phyloP scores from a whole-genome alignment of 1,140 invertebrate genomes.

The Teleogryllus occipitalis region DNA sequence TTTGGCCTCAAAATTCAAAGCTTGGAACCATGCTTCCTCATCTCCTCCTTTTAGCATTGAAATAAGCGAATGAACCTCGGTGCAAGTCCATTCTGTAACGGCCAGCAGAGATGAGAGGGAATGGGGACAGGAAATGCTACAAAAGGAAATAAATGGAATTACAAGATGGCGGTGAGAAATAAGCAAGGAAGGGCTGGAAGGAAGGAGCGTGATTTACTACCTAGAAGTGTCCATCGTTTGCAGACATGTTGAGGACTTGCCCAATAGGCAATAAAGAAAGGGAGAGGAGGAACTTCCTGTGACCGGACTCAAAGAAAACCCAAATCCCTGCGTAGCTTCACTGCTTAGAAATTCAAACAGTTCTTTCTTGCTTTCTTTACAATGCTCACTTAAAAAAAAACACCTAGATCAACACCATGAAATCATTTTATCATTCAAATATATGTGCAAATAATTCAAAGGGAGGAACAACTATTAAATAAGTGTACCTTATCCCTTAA shows the following conservation, averaged over 20 bases:
- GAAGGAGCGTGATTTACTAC: constrained; percentile 14
- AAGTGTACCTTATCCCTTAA: constrained; percentile 11
- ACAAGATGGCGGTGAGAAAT: constrained; percentile 8
- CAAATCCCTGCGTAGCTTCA: constrained; percentile 6
- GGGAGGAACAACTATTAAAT: constrained; percentile 14
- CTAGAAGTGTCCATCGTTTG: constrained; percentile 7
- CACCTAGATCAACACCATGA: constrained; percentile 13
- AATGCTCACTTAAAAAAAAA: constrained; percentile 12
- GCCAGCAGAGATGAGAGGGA: constrained; percentile 7
- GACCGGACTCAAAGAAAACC: constrained; percentile 15
- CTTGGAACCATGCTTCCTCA: constrained; percentile 7
- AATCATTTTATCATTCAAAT: constrained; percentile 6
- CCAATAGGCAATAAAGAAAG: background rate
- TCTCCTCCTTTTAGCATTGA: constrained; percentile 12
- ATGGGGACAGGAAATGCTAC: constrained; percentile 8
- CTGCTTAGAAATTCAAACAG: constrained; percentile 9
- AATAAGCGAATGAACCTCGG: constrained; percentile 14
- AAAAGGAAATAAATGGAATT: constrained; percentile 8
- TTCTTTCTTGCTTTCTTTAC: constrained; percentile 7
- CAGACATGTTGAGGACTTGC: constrained; percentile 10
- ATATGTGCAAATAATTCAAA: constrained; percentile 16
- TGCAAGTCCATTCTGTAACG: constrained; percentile 6
- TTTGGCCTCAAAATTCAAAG: background rate
- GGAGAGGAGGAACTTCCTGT: constrained; percentile 15
- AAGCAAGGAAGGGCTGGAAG: constrained; percentile 10